Base-by-base conservation (phyloP, 2,888 invertebrate genomes). In the Clitarchus hookeri region DNA sequence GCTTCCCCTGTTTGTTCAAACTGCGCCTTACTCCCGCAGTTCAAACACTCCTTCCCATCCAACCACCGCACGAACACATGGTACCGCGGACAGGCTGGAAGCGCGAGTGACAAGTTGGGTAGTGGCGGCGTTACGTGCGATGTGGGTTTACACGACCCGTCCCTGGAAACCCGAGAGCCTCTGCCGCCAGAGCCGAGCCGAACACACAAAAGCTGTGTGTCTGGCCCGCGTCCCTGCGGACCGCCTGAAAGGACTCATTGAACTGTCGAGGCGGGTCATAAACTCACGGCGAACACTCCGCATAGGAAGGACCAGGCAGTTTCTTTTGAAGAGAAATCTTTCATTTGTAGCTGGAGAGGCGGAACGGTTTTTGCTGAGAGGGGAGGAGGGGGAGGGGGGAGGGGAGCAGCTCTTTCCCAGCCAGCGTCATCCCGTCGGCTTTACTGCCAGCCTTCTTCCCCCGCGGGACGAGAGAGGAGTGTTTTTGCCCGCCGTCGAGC, bases 261-360 rank as follows among this genome's bases (percentile, higher is more conserved):
- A 65, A 65, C 65, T n/a, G 65, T 65, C 65, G 65, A 8, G 65
- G n/a, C 23, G 65, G 65, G 65, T 65, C 23, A 65, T 65, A 65
- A 65, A 65, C 65, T 65, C 16, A 65, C 23, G 16, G 2, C 65
- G 23, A 65, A 65, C 65, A 65, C 12, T 65, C 3, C 23, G 48
- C 48, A 0, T 1, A 65, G 65, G 65, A 65, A 65, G 65, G 65
- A 65, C 65, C 65, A n/a, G 65, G 65, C 65, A 65, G n/a, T 65
- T 65, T 65, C 65, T 65, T 65, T 65, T 65, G 65, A 65, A 65
- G 65, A 65, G 65, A 65, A 65, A 65, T 65, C 65, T 65, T 65
- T 65, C 65, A 65, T 65, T 65, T 65, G 65, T n/a, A 65, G 65
- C 65, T 3, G n/a, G 19, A 6, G 65, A 65, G 23, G 19, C 4